Percentiles rank a stretch among this genome's conserved stretches.
These are phyloP conservation scores for Eidolon helvum DNA, from an alignment of 2,113 vertebrate species.

Conservation along the genomic window DNA sequence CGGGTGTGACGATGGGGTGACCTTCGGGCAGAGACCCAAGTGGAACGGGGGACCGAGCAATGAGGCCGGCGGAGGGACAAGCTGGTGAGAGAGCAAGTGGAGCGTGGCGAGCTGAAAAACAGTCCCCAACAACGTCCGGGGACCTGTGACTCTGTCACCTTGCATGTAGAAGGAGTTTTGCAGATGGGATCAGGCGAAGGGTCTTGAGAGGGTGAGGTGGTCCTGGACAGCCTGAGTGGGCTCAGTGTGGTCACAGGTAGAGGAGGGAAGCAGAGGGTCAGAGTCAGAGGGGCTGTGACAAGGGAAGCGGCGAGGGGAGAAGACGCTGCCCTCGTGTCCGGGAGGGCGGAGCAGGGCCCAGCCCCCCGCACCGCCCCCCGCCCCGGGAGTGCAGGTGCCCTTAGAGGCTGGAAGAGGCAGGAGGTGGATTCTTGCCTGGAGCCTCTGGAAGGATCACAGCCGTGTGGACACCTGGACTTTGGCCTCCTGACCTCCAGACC, in stretches of 20 bases:
- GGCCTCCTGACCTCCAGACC: neutral
- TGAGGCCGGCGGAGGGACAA: neutral
- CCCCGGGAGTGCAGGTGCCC: neutral
- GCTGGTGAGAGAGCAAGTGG: fast-evolving
- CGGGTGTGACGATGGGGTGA: too few species aligned
- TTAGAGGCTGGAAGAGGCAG: neutral
- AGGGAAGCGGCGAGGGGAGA: neutral
- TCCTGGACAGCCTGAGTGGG: neutral
- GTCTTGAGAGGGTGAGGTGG: too few species aligned
- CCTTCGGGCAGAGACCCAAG: neutral
- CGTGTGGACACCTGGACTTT: fast-evolving
- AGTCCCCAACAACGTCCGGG: fast-evolving
- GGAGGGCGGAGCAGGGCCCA: fast-evolving
- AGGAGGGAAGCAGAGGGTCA: neutral
- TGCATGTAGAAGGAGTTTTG: fast-evolving
- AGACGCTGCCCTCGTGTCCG: fast-evolving
- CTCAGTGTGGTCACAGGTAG: too few species aligned
- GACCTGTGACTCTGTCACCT: neutral
- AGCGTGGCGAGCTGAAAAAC: too few species aligned
- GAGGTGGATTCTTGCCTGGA: fast-evolving
- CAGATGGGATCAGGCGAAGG: neutral
- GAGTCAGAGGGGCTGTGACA: neutral
- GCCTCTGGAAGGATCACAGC: too few species aligned
- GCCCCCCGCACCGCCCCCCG: too few species aligned
- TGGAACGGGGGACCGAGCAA: too few species aligned